Base-by-base conservation (phyloP, 2,888 invertebrate genomes). In the Selenia dentaria region DNA sequence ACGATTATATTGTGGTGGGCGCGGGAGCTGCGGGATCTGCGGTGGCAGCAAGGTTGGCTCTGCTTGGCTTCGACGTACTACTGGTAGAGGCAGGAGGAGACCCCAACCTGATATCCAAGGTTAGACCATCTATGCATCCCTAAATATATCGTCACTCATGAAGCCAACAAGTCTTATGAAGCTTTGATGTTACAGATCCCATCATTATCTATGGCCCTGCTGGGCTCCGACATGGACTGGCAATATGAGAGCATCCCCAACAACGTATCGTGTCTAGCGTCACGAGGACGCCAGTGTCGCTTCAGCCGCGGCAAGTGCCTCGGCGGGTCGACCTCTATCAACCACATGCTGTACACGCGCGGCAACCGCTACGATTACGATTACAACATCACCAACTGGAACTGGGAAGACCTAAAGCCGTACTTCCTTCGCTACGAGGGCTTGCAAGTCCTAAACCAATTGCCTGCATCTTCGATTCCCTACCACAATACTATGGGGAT, bases 1-100 rank as follows among this genome's bases (percentile, higher is more conserved):
- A 85, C 57, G 91, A 92, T 50, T 92, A 91, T 68, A 79, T 92
- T 16, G 84, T 92, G 37, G 84, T 92, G 29, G 92, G 92, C 6
- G 85, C 80, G 8, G 90, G 90, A 11, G 81, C 76, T 0, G 82
- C 64, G 0, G 85, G 85, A 1, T 38, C 67, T 12, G 75, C 68
- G 40, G 71, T 39, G 50, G 83, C 78, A 6, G 71, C 73, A 32
- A 61, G 82, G 4, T 72, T 84, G 8, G 72, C 80, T n/a, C 67
- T 66, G 16, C 67, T 72, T 0, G 79, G 77, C 0, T 29, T 33
- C 9, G n/a, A 39, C 6, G 80, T 80, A 38, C 60, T 84, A 56
- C 69, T 83, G 22, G 27, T 81, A 2, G 84, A 83, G 52, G 83
- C 83, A 0, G 84, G 83, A 0, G 74, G 67, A 0, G 60, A 74